Conservation (phyloP, 2,113 vertebrate genomes). For the Dasyornis broadbenti region DNA sequence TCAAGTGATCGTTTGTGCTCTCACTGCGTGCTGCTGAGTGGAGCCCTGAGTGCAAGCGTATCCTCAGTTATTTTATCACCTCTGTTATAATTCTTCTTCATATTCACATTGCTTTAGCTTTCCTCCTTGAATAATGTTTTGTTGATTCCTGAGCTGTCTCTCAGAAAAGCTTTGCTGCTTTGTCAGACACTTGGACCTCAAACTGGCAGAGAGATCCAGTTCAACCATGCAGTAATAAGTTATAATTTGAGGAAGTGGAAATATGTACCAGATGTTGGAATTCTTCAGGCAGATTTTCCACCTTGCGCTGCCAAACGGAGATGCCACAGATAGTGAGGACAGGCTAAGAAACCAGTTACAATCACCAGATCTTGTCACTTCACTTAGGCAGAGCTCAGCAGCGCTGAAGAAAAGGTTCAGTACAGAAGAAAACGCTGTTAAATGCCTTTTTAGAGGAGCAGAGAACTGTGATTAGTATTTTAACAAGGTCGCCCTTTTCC, state of each 20-base stretch:
- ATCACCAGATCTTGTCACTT: not conserved
- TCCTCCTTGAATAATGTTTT: not conserved
- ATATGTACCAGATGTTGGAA: slow-evolving; percentile 63
- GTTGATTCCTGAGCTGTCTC: not conserved
- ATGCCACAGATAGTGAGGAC: slow-evolving; percentile 49
- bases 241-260: slow-evolving; percentile 64
- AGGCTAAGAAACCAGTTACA: not conserved
- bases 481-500: not conserved
- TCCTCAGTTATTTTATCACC: not conserved
- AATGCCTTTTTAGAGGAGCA: not conserved
- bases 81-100: not conserved
- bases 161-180: not conserved
- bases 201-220: slow-evolving; percentile 24
- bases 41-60: not conserved
- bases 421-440: not conserved
- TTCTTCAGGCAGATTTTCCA: slow-evolving; percentile 51
- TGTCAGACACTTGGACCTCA: slow-evolving; percentile 8
- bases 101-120: not conserved
- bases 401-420: not conserved
- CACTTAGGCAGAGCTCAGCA: not conserved
- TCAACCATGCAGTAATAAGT: slow-evolving; percentile 37
- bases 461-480: not conserved
- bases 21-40: not conserved
- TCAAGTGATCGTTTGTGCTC: not conserved
- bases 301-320: slow-evolving; percentile 6